Base-by-base conservation (phyloP, 1,140 invertebrate species). In the Achatina immaculata region DNA sequence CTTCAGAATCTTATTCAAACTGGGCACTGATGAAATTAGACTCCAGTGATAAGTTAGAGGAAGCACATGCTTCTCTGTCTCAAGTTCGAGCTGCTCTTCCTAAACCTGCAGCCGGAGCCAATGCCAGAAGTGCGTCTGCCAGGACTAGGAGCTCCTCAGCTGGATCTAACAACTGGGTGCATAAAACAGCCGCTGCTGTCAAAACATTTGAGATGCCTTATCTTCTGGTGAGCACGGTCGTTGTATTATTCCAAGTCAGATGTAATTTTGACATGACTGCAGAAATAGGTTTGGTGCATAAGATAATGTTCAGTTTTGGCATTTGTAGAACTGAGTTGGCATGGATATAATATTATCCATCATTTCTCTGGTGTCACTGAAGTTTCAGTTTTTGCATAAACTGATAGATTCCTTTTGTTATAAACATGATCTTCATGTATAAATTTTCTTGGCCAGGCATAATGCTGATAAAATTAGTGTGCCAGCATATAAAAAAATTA, bases 121-220 rank as follows among this genome's bases (percentile, higher is more conserved):
- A 86, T 19, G 86, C 86, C 40, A 80, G 86, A 58, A 85, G 83
- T 21, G 75, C 79, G 0, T 88, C 88, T 11, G 86, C 82, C 38
- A 87, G 85, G 80, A 85, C 87, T 16, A 68, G 85, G 31, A 73
- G 68, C 0, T 72, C 66, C n/a, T 80, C 84, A 21, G 80, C 82
- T 28, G 51, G 45, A n/a, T 80, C 58, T 2, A 65, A 48, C 81
- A 16, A 84, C 83, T 34, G 83, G 80, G 62, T 71, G 76, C 66
- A 78, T 28, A 89, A 89, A 81, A 89, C 88, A 0, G 86, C 89
- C 36, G 88, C 87, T 14, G 83, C 87, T 36, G 68, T 89, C 58
- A 88, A 86, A 83, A 90, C 87, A 21, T 90, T 83, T 84, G 89
- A 90, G 78, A 89, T 90, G 85, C 86, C 85, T 55, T 73, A 88